A percentile compares a stretch with the other conserved stretches of the same genome.
phyloP scores from a whole-genome alignment of 2,797 vertebrate genomes.

The Coracias cyanogaster region DNA sequence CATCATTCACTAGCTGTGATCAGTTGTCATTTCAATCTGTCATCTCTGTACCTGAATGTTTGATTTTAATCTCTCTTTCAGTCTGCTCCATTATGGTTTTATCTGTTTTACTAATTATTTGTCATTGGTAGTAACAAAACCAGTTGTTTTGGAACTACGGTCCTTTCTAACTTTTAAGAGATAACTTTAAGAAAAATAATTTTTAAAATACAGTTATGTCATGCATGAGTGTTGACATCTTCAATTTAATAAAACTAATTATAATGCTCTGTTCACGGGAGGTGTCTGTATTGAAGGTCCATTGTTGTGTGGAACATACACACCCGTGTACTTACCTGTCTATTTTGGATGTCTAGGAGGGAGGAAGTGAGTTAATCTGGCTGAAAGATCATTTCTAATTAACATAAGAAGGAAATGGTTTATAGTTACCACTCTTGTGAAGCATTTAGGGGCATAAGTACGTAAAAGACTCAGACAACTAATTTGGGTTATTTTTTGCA shows the following conservation, averaged over 20 bases:
- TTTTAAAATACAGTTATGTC: neutral
- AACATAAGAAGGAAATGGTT: neutral
- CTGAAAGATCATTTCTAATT: neutral
- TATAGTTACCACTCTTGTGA: neutral
- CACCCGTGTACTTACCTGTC: neutral
- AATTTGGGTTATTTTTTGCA: neutral
- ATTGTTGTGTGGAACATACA: neutral
- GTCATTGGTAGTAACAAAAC: neutral
- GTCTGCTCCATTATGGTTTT: neutral
- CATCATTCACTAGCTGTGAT: neutral
- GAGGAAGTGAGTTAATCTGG: neutral
- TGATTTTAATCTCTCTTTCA: neutral
- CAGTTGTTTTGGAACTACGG: neutral
- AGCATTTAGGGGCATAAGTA: neutral
- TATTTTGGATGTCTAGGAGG: neutral
- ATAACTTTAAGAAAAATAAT: neutral
- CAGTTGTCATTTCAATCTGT: neutral
- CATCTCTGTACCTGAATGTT: neutral
- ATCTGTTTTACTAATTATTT: neutral
- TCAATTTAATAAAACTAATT: neutral
- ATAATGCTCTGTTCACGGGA: neutral
- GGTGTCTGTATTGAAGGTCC: neutral
- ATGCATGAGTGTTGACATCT: neutral
- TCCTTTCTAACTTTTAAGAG: neutral
- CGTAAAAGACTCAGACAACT: neutral